Base-by-base conservation (phyloP, 2,113 vertebrate species). In the Cheilinus undulatus region DNA sequence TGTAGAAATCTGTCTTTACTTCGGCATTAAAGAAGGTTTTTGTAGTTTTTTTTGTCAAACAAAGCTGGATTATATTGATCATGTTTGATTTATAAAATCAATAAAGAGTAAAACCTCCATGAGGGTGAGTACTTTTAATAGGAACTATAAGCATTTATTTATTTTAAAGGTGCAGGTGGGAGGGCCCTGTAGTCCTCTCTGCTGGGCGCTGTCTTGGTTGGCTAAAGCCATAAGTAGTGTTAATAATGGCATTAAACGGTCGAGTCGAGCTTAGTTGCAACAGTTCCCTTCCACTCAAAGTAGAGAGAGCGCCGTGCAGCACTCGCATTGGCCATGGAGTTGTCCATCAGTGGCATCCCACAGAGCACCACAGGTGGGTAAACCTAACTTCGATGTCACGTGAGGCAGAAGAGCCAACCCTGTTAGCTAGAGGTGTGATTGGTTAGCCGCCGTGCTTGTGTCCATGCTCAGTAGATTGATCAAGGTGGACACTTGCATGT, bases 311-410 rank as follows among this genome's bases (percentile, higher is more conserved):
- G 56, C 68, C 58, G 66, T 75, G 85, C 60, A 69, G 73, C 70
- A 60, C 80, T 76, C 66, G 49, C 68, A 78, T 83, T 88, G 81
- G 89, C 85, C 85, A 93, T 93, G 92, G 93, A 94, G 78, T 49
- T 93, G 91, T 88, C 92, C 23, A 50, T 91, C 80, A 85, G 84
- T 75, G 75, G 78, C 83, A 52, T 80, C 59, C 80, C 70, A 20
- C 93, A 90, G 72, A 91, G 80, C 88, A 50, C 65, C 72, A 53
- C 93, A 92, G 93, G 93, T 94, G 76, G 86, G 93, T 92, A 80
- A 75, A 82, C 43, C 36, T 40, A 69, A 74, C 68, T 38, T 51
- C 51, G 23, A 30, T 46, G 73, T 89, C 84, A 89, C 68, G 64
- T 90, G 88, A 86, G 48, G 78, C 64, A 2, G 72, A 36, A 15